Evolutionary conservation across 2,888 invertebrate genomes (phyloP).

Genomic region (Ichneumoninae sp.): DNA sequence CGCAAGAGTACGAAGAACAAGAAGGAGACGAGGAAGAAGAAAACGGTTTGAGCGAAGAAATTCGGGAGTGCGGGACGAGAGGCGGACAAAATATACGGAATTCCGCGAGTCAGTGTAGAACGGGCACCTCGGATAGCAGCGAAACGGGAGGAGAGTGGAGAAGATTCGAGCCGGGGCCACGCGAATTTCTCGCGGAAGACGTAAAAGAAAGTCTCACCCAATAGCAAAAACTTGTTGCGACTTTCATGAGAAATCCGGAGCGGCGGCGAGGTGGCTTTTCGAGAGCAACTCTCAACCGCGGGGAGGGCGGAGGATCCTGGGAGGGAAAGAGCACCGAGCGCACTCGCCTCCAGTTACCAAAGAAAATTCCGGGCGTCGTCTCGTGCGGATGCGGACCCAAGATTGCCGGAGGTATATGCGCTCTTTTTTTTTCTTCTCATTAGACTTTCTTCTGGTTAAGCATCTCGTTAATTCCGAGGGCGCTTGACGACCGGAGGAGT

Average conservation of each 20-base stretch:
- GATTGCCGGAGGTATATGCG: constrained; percentile 29
- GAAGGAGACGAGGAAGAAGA: not conserved
- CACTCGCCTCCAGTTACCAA: constrained; percentile 28
- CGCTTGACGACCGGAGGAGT: not conserved
- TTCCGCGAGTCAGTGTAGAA: constrained; percentile 19
- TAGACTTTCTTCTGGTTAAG: constrained; percentile 53
- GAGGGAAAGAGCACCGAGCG: constrained; percentile 9
- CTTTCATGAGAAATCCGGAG: constrained; percentile 72
- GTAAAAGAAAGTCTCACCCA: constrained; percentile 47
- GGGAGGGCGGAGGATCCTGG: constrained; percentile 9
- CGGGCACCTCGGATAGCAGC: constrained; percentile 12
- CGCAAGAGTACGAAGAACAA: constrained; percentile 54
- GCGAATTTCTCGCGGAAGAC: constrained; percentile 45
- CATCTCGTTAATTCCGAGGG: constrained; percentile 41
- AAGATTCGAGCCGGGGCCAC: constrained; percentile 37
- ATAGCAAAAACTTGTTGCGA: constrained; percentile 78
- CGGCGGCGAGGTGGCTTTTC: constrained; percentile 45
- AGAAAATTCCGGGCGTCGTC: constrained; percentile 46
- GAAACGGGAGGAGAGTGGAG: constrained; percentile 38
- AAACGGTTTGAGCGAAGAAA: constrained; percentile 23
- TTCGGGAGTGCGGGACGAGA: constrained; percentile 30
- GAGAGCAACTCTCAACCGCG: constrained; percentile 34
- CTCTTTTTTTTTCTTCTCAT: constrained; percentile 35
- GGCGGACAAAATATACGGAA: constrained; percentile 46
- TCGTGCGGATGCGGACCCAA: constrained; percentile 23